Evolutionary conservation across 1,140 invertebrate species (phyloP).

Genomic region (Mamestra configurata): DNA sequence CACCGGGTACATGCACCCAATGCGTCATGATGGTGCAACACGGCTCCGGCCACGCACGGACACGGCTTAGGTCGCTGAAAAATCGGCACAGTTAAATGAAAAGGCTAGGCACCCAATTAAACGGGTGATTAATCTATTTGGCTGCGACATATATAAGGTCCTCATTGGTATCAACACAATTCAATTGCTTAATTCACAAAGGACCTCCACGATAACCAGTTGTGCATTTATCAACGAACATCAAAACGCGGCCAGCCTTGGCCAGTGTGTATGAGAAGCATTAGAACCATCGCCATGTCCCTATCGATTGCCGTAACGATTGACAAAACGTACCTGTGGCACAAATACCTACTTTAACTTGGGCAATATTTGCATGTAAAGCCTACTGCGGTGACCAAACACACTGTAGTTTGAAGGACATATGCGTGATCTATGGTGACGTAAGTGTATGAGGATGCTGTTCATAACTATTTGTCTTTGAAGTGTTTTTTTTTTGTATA

Average conservation of each 20-base stretch:
- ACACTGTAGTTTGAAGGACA: background rate
- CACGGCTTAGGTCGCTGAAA: no score
- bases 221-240: conserved; percentile 6
- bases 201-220: background rate
- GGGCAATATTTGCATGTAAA: conserved; percentile 30
- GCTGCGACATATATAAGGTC: no score
- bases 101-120: no score
- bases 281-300: conserved; percentile 31
- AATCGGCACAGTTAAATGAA: no score
- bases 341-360: conserved; percentile 25
- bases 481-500: background rate
- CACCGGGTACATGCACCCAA: no score
- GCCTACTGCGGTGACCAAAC: conserved; percentile 7
- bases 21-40: no score
- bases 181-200: background rate
- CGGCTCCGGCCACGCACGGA: no score
- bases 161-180: background rate
- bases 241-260: conserved; percentile 27
- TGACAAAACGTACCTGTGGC: conserved; percentile 36
- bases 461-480: background rate
- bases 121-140: no score
- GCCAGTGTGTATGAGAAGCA: background rate
- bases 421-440: background rate
- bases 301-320: conserved; percentile 19
- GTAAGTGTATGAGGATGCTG: background rate